Evolutionary conservation across 2,797 vertebrate genomes (phyloP), one percentile per base, ranked within the genome.

Genomic region (Lycodopsis pacificus): DNA sequence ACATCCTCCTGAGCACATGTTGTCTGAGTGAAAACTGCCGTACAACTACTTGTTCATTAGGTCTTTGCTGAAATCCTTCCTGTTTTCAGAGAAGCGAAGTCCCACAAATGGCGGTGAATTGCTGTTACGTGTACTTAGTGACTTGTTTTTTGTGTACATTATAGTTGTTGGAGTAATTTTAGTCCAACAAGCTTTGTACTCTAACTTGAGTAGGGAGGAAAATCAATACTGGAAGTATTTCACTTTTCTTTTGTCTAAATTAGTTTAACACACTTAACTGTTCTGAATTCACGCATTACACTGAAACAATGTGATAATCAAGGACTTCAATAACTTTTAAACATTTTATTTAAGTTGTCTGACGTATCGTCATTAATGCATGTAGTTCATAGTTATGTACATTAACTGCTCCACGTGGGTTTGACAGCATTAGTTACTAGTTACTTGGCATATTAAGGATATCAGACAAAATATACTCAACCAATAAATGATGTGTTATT

Each of bases 1-100:
- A 56, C 95, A 96, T 70, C 81, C 93, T 73, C 93, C 94, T 1
- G 95, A 94, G 62, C 95, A 96, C 95, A 96, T 96, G 82, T 63
- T 91, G 83, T 30, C 63, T 15, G 25, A 34, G 13, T 48, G 44
- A 32, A n/a, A 2, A 65, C 38, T 80, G 63, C 5, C 58, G 74
- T 44, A n/a, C 64, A 59, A 67, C 17, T 10, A 49, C 62, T 4
- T 1, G 38, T 49, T 73, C 49, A 12, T 3, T 2, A 1, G 0
- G 0, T 66, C 46, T 80, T 30, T 20, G 3, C 17, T 79, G 27
- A 15, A 12, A 67, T 27, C 30, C 80, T 84, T 90, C 77, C 86
- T 84, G 59, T 77, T 86, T 79, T 42, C 10, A 71, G 40, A 49
- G 1, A 5, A 15, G 57, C 74, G 19, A 62, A 9, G 4, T 38